phyloP scores from a whole-genome alignment of 2,113 vertebrate genomes.

The Propithecus coquereli region DNA sequence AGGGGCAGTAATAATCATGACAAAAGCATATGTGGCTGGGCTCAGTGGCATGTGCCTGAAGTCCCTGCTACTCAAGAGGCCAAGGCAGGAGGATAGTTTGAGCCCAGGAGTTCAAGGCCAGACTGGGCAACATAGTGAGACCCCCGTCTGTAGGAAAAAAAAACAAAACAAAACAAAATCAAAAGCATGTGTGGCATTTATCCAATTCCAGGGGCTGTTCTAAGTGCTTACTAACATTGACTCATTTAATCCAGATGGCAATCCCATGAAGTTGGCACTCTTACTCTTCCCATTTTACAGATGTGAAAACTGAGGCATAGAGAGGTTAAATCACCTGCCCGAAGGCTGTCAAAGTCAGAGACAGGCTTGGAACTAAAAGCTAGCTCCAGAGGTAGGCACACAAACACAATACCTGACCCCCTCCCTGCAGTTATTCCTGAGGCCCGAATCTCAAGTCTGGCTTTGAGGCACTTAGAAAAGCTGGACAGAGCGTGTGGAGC shows the following conservation, averaged over 20 bases:
- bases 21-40: neutral
- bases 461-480: neutral
- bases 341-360: neutral
- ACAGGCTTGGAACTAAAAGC: neutral
- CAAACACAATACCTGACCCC: rapidly evolving
- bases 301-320: neutral
- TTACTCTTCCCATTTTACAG: neutral
- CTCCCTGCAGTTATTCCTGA: too few relatives aligned
- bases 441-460: neutral
- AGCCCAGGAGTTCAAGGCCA: neutral
- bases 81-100: neutral
- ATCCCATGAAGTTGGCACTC: neutral
- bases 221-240: neutral
- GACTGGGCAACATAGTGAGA: neutral
- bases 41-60: rapidly evolving
- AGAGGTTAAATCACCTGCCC: neutral
- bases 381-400: neutral
- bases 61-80: neutral
- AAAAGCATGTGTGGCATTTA: neutral
- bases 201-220: neutral
- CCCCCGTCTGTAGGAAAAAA: neutral
- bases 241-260: neutral
- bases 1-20: neutral
- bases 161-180: neutral
- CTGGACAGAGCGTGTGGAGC: neutral